Base-by-base conservation (phyloP, 2,113 vertebrate species). In the Oryzias woworae region DNA sequence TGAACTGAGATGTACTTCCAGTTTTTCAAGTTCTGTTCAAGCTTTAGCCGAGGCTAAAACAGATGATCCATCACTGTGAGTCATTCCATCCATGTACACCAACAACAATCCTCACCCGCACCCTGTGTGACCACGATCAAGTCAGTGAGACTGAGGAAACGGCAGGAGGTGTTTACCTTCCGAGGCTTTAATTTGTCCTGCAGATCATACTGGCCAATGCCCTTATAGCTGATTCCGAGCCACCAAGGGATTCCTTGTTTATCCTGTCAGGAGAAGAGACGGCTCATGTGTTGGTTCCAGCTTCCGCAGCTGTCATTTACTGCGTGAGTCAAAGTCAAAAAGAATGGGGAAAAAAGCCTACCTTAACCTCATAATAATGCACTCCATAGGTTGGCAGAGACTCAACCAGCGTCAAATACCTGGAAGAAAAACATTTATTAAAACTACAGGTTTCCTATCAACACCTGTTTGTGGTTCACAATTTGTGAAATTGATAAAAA, bases 221-320 rank as follows among this genome's bases (percentile, higher is more conserved):
- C 97, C 86, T 97, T 99, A 86, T 98, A 99, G 91, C 97, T 99
- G 89, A 99, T 92, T 63, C 97, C 97, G 66, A 99, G 91, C 97
- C 97, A 99, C 97, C 97, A 99, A 0, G 97, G 97, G 78, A 99
- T 98, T 48, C 97, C 97, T 81, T 99, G 97, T 83, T 99, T 99
- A 85, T 99, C 97, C 97, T 99, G 80, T 53, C 42, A 73, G 24
- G 53, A 31, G 23, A 68, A 58, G 8, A 58, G 10, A 28, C 31
- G 53, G 15, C 31, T 52, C 28, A 36, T 13, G 17, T 36, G 42
- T 72, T 42, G 22, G 2, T 55, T 73, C 71, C 51, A 80, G 46
- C 22, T 18, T 36, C 13, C 62, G 55, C 44, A 61, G 50, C 57
- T 69, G 64, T 48, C 49, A 43, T 49, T 71, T 61, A 17, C 41